Percentiles rank a stretch among this genome's conserved stretches.
Evolutionary conservation across 2,888 invertebrate genomes (phyloP).

Genomic region (Aphrophora alni): DNA sequence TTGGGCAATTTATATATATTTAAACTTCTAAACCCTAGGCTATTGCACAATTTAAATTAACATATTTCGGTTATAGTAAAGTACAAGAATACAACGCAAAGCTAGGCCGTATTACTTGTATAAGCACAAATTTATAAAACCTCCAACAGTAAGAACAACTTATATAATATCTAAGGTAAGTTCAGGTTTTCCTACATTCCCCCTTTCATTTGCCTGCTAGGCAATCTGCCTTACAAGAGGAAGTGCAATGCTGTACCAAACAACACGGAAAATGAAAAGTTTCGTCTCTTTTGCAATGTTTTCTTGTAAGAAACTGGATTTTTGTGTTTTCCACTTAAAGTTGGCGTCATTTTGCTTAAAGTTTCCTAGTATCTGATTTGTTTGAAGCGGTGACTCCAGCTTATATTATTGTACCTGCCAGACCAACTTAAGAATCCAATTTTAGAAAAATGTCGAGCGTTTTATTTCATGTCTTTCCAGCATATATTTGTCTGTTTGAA

Average conservation of each 20-base stretch:
- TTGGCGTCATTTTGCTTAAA: not conserved
- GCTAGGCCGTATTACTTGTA: too few relatives aligned
- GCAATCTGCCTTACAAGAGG: conserved; percentile 1
- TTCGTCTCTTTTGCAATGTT: not conserved
- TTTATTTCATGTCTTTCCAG: not conserved
- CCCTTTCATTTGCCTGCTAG: not conserved
- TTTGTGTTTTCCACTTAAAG: not conserved
- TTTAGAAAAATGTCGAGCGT: not conserved
- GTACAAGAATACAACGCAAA: too few relatives aligned
- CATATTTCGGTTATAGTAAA: too few relatives aligned
- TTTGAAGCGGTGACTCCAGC: not conserved
- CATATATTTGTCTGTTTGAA: too few relatives aligned
- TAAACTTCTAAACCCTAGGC: too few relatives aligned
- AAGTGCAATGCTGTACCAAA: not conserved
- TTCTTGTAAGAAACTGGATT: not conserved
- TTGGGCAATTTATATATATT: too few relatives aligned
- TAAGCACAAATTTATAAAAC: not conserved
- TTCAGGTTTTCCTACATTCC: not conserved
- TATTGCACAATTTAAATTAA: too few relatives aligned
- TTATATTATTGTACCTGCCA: not conserved
- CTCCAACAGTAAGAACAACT: not conserved
- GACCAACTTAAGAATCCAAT: not conserved
- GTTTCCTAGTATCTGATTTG: not conserved
- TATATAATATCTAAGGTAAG: not conserved
- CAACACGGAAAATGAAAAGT: conserved; percentile 5